Evolutionary conservation across 2,113 vertebrate species (phyloP), one percentile per base, ranked within the genome.

Genomic region (Engystomops pustulosus): DNA sequence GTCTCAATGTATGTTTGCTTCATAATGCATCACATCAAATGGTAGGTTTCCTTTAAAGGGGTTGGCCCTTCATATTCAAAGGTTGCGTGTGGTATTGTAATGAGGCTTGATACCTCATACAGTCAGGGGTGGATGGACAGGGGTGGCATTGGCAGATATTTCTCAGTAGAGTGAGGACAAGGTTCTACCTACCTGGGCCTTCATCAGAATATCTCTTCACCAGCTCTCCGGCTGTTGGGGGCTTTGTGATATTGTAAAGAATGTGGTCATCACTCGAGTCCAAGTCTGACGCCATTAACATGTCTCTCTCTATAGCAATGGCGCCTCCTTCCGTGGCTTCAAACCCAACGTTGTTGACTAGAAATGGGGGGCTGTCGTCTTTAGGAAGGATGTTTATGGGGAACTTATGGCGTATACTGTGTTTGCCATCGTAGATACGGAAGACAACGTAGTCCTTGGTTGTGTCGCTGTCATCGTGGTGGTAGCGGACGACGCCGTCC

Each of bases 381-480:
- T 93, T 94, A 1, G 90, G 91, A 83, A 93, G 90, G 83, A 91
- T 86, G 80, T 90, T 90, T 86, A 90, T 88, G 69, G 91, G 89
- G 81, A 95, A 90, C 86, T 88, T 90, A 86, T 94, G 91, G 27
- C 93, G 91, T 78, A 91, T 32, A 84, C 86, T 93, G 87, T 95
- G 89, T 2, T 85, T 93, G 53, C 93, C 91, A 75, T 94, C 91
- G 1, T 88, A 92, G 90, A 94, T 90, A 87, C 91, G 91, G 82
- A 94, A 93, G 51, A 92, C 87, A 49, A 94, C 79, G 86, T 91
- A 87, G 75, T 90, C 89, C 0, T 91, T 89, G 53, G 91, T 91
- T 90, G 90, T 91, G 89, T 94, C 93, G 25, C 88, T 94, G 80
- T 93, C 92, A 0, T 93, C 89, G 7, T 94, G 93, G 30, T 94